Evolutionary conservation across 1,140 invertebrate species (phyloP), one percentile per base, ranked within the genome.

Genomic region (Drosophila triauraria): DNA sequence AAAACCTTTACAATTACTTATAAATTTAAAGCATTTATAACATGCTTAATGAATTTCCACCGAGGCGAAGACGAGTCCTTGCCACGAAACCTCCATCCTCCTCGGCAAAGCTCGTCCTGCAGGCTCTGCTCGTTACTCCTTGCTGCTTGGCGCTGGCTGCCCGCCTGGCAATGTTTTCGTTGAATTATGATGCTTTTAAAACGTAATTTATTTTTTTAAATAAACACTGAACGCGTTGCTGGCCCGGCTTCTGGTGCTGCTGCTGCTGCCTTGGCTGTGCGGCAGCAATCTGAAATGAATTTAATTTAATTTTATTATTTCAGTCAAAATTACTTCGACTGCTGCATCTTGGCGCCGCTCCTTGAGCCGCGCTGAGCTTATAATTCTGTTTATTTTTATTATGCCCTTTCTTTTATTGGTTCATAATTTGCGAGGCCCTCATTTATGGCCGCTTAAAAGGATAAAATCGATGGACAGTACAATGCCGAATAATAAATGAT

Each of bases 181-280:
- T 88, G 84, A 88, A 90, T 88, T 88, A 87, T 87, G 84, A 87
- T 87, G 84, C 84, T 87, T 87, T 87, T 87, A 87, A 87, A 87
- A 84, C 76, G 85, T 84, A 87, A 87, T 87, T 87, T 88, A 87
- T 87, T 80, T 88, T 87, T 87, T 88, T 80, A 86, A 86, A 86
- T 86, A 86, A 86, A 86, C 84, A 86, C 80, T 71, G 69, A 60
- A 64, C 62, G 63, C 68, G 70, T 71, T 65, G 42, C 74, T 48
- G 51, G 40, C 71, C 54, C 50, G 53, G 61, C 61, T 67, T 30
- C 42, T 32, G 38, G 48, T 27, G 27, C 53, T 56, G 69, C 48
- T 17, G 40, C 38, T 30, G 75, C 59, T 70, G 67, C 59, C 68
- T 46, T 46, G 62, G 56, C 78, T 61, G 62, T 64, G 67, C 47